Evolutionary conservation across 2,888 invertebrate genomes (phyloP).

Genomic region (Ptychoptera contaminata): DNA sequence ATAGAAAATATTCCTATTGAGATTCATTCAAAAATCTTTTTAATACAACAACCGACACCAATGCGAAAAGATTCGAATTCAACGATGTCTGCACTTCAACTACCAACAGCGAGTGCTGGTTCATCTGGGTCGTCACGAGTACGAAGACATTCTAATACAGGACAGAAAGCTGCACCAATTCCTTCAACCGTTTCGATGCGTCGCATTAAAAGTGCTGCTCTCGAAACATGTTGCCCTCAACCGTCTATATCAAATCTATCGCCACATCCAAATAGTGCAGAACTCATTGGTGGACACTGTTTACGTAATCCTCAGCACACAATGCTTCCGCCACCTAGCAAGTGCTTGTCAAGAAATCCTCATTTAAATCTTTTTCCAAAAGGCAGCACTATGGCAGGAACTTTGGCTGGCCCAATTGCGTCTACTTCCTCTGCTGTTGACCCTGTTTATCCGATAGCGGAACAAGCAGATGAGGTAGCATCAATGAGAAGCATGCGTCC

Average conservation of each 20-base stretch:
- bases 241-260: constrained; percentile 53
- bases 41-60: constrained; percentile 23
- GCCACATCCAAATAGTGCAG: constrained; percentile 68
- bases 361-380: constrained; percentile 53
- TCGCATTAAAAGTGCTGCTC: constrained; percentile 51
- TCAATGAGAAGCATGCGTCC: constrained; percentile 38
- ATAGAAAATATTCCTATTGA: constrained; percentile 23
- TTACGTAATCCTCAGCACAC: constrained; percentile 48
- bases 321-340: constrained; percentile 52
- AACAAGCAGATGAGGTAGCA: constrained; percentile 54
- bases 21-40: constrained; percentile 7
- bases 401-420: not conserved
- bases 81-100: constrained; percentile 44
- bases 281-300: constrained; percentile 50
- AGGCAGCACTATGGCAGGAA: constrained; percentile 32
- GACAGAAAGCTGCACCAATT: constrained; percentile 22
- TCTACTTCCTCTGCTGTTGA: constrained; percentile 38
- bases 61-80: constrained; percentile 44
- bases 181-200: constrained; percentile 31
- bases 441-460: constrained; percentile 70
- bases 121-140: constrained; percentile 8
- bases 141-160: constrained; percentile 32
- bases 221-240: constrained; percentile 54
- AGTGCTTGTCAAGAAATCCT: constrained; percentile 50
- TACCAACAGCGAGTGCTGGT: constrained; percentile 27